These are phyloP conservation scores for Brenthis hecate DNA, from an alignment of 2,888 invertebrate species.

Conservation along the genomic window DNA sequence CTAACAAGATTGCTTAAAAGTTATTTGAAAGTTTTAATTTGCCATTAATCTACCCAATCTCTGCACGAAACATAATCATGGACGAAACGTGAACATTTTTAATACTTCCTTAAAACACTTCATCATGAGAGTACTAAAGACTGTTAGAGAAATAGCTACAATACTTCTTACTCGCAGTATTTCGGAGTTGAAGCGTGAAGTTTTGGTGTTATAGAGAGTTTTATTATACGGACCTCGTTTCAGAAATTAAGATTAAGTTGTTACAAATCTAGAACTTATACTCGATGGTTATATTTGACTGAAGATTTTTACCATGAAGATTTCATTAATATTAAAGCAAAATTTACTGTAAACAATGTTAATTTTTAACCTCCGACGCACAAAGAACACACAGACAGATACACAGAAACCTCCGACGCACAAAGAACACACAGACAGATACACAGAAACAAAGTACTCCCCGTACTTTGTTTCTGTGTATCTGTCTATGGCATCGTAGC, in stretches of 20 bases:
- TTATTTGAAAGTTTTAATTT: too few species aligned
- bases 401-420: too few species aligned
- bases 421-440: too few species aligned
- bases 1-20: too few species aligned
- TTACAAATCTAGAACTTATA: constrained; percentile 17
- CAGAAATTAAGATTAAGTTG: constrained; percentile 29
- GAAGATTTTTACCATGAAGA: not conserved
- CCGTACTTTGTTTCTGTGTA: too few species aligned
- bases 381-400: too few species aligned
- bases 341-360: too few species aligned
- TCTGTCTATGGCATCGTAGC: too few species aligned
- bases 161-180: constrained; percentile 59
- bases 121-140: constrained; percentile 42
- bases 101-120: constrained; percentile 37
- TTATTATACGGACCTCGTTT: constrained; percentile 41
- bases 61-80: not conserved
- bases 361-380: too few species aligned
- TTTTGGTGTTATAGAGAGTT: constrained; percentile 62
- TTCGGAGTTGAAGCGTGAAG: constrained; percentile 55
- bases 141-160: constrained; percentile 56
- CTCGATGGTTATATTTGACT: not conserved
- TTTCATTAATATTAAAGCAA: too few species aligned
- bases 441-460: too few species aligned
- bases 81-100: constrained; percentile 26
- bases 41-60: too few species aligned